Conservation (phyloP, 2,113 vertebrate genomes). For the Syngnathoides biaculeatus region DNA sequence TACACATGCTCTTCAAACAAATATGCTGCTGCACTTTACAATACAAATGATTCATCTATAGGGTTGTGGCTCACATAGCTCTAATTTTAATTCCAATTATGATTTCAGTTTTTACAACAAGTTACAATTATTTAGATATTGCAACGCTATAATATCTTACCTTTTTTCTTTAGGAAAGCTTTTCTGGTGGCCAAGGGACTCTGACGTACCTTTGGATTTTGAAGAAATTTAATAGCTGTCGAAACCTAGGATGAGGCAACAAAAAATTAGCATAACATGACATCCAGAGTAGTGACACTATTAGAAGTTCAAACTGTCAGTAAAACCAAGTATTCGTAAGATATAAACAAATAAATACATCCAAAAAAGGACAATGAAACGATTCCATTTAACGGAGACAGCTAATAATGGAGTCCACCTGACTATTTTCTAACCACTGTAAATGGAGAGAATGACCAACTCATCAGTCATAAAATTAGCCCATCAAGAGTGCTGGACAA, state of each 20-base stretch:
- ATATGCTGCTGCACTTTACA: not conserved
- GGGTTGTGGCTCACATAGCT: constrained; percentile 26
- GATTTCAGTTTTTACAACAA: constrained; percentile 8
- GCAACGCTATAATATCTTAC: constrained; percentile 67
- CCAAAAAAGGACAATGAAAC: constrained; percentile 24
- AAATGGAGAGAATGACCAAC: constrained; percentile 78
- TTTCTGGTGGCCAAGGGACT: constrained; percentile 86
- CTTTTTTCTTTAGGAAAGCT: constrained; percentile 96
- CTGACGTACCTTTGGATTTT: constrained; percentile 90
- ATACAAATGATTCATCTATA: constrained; percentile 11
- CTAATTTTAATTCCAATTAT: constrained; percentile 7
- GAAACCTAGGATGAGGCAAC: constrained; percentile 77
- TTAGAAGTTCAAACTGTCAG: constrained; percentile 30
- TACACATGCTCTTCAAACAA: too few species aligned
- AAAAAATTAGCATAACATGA: constrained; percentile 32
- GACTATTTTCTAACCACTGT: constrained; percentile 72
- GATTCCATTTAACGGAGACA: constrained; percentile 60
- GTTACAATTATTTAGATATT: constrained; percentile 6
- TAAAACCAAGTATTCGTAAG: constrained; percentile 43
- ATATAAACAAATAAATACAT: constrained; percentile 7
- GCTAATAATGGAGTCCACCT: constrained; percentile 68
- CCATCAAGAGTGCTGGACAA: constrained; percentile 80
- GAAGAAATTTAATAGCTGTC: constrained; percentile 94
- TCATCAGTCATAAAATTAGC: constrained; percentile 84
- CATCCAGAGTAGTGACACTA: constrained; percentile 33